These are phyloP conservation scores for Neolamprologus tretocephalus DNA, from an alignment of 2,113 vertebrate genomes.

Conservation along the genomic window DNA sequence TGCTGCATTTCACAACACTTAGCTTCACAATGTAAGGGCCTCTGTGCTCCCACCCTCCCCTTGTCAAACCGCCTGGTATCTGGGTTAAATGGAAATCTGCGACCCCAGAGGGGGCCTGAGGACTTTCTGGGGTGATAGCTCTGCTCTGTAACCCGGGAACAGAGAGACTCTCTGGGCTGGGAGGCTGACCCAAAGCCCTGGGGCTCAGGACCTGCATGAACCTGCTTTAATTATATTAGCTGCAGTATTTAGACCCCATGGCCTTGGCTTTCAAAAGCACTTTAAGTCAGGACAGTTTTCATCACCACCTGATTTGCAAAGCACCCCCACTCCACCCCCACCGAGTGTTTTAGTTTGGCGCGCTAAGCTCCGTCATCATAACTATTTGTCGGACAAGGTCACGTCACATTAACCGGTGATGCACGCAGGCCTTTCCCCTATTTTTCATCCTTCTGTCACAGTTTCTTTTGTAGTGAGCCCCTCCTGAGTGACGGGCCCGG, in stretches of 20 bases:
- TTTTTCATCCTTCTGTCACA: slow-evolving; percentile 16
- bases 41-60: background rate
- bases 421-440: background rate
- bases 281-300: slow-evolving; percentile 49
- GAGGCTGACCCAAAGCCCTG: slow-evolving; percentile 31
- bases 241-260: slow-evolving; percentile 49
- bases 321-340: background rate
- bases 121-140: background rate
- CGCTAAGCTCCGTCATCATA: slow-evolving; percentile 34
- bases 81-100: slow-evolving; percentile 35
- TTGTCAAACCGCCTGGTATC: background rate
- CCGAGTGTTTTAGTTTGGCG: slow-evolving; percentile 14
- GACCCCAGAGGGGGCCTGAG: slow-evolving; percentile 8
- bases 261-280: slow-evolving; percentile 52
- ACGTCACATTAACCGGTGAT: slow-evolving; percentile 17
- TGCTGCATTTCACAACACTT: slow-evolving; percentile 20
- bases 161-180: slow-evolving; percentile 29
- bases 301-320: slow-evolving; percentile 52
- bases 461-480: background rate
- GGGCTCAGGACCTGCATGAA: slow-evolving; percentile 42
- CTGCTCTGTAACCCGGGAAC: slow-evolving; percentile 17
- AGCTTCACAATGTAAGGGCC: background rate
- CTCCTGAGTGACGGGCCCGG: slow-evolving; percentile 27
- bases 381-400: slow-evolving; percentile 57
- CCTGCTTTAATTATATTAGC: slow-evolving; percentile 58